Evolutionary conservation across 2,797 vertebrate genomes (phyloP).

Genomic region (Schizothorax lantsangensis): DNA sequence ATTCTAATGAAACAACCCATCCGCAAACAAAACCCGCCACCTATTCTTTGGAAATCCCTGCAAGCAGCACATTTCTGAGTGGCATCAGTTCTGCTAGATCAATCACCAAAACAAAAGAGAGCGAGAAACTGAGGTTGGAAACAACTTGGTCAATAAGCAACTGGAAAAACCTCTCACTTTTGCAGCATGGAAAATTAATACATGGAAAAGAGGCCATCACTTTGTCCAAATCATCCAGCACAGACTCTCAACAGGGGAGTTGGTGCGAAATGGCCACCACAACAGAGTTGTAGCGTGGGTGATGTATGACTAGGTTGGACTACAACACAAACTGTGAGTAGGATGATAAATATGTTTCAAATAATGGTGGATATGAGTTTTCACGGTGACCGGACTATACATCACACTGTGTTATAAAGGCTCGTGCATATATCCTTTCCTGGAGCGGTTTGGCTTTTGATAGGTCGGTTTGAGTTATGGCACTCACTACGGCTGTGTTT

Average conservation of each 20-base stretch:
- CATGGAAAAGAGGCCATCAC: constrained; percentile 35
- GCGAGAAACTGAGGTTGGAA: constrained; percentile 27
- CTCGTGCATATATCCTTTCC: not conserved
- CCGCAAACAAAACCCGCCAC: constrained; percentile 17
- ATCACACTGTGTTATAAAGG: constrained; percentile 31
- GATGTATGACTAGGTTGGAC: constrained; percentile 14
- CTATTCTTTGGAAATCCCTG: constrained; percentile 27
- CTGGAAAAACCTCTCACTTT: constrained; percentile 37
- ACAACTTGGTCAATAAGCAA: constrained; percentile 29
- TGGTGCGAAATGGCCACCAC: not conserved
- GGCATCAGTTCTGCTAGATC: constrained; percentile 15
- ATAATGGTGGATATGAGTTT: constrained; percentile 23
- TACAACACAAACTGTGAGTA: constrained; percentile 35
- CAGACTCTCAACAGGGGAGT: not conserved
- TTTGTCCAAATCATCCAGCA: not conserved
- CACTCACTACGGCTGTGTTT: constrained; percentile 50
- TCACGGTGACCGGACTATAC: constrained; percentile 14
- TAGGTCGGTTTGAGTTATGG: constrained; percentile 33
- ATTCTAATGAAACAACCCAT: constrained; percentile 42
- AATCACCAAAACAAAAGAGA: constrained; percentile 37
- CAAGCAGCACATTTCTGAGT: constrained; percentile 33
- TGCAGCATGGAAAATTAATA: constrained; percentile 53
- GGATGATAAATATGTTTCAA: constrained; percentile 42
- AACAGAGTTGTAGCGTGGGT: not conserved
- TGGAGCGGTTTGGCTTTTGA: constrained; percentile 16